Evolutionary conservation across 1,140 invertebrate genomes (phyloP), one percentile per base, ranked within the genome.

Genomic region (Dreissena rostriformis): DNA sequence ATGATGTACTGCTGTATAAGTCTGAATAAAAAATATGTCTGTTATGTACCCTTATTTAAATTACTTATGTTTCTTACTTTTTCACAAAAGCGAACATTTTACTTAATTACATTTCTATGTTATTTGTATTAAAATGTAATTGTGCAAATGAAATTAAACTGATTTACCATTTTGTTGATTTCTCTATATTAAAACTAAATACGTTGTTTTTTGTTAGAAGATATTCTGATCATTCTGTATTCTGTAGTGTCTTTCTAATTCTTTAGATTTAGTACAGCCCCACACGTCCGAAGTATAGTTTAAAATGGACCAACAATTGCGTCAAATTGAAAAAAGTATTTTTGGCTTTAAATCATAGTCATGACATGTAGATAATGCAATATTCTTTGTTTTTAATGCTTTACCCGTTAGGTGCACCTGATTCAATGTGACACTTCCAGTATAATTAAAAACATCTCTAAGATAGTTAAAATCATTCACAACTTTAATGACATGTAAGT

Each of bases 261-360:
- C 28, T 4, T 75, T 39, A 4, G 51, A 22, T 15, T 53, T 52
- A 19, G 29, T 22, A 51, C 24, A 83, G 1, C 63, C 81, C 39
- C 72, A 76, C 1, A 83, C 12, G 61, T 75, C 63, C 4, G 19
- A 68, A 14, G 53, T 52, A 65, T 83, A 76, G 22, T 65, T 28
- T 49, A 83, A 29, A 76, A 57, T 0, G 81, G 49, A 39, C 12
- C 19, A n/a, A 82, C 55, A 63, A 72, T 26, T 51, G 49, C n/a
- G 28, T 82, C 80, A 74, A 82, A 83, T 68, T 75, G 22, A 75
- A 19, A 15, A 75, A 70, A 49, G 63, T 19, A 68, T 39, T 52
- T 75, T 61, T 22, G 61, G 49, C 24, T 65, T 65, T 19, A 83
- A 55, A 39, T 11, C 8, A 22, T 29, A 22, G 15, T 72, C 63